phyloP scores from a whole-genome alignment of 2,797 vertebrate genomes.

The Tadarida brasiliensis region DNA sequence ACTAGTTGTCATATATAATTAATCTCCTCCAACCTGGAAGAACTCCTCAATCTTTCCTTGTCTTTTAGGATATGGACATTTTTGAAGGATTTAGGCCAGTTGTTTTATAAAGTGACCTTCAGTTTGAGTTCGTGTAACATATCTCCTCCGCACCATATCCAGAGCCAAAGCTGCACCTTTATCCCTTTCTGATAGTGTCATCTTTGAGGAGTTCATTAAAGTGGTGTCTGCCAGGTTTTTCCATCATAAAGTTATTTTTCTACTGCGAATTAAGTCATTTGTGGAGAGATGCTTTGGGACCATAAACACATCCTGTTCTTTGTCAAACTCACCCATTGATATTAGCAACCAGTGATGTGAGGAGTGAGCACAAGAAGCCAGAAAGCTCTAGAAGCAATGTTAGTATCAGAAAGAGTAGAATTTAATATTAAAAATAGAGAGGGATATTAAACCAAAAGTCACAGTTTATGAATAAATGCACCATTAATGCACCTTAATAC shows the following conservation, averaged over 20 bases:
- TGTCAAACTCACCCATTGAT: not conserved
- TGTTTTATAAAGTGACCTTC: too few species aligned
- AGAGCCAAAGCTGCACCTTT: not conserved
- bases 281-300: not conserved
- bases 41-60: not conserved
- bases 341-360: fast-evolving
- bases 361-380: not conserved
- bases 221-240: not conserved
- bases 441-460: not conserved
- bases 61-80: not conserved
- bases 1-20: not conserved
- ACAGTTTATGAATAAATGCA: not conserved
- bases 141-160: not conserved
- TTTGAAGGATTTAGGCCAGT: not conserved
- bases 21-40: not conserved
- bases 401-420: not conserved
- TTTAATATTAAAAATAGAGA: not conserved
- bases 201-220: not conserved
- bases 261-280: not conserved
- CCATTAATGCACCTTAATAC: not conserved
- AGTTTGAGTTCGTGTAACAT: not conserved
- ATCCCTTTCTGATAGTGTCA: not conserved
- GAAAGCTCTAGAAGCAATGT: not conserved
- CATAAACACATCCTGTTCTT: not conserved
- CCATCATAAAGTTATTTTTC: not conserved